Percentiles rank a stretch among this genome's conserved stretches.
phyloP scores from a whole-genome alignment of 2,888 invertebrate genomes.

The Ectemnius continuus region DNA sequence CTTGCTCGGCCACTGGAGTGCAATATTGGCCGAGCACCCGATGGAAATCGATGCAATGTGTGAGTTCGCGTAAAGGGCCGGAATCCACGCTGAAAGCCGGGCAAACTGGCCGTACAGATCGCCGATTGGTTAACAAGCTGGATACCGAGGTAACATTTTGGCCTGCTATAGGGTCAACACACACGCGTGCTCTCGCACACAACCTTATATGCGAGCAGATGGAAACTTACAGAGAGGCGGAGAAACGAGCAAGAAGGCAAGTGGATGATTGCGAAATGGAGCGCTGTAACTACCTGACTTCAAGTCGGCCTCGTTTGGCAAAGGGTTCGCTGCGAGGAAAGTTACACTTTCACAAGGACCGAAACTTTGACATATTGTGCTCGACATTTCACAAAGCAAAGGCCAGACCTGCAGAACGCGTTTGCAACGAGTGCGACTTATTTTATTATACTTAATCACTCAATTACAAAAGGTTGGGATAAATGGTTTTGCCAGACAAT shows the following conservation, averaged over 20 bases:
- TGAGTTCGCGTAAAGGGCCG: constrained; percentile 31
- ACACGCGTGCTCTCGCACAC: too few species aligned
- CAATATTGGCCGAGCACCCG: constrained; percentile 39
- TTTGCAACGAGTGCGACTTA: too few species aligned
- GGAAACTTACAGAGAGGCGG: not conserved
- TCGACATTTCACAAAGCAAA: constrained; percentile 4
- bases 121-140: constrained; percentile 65
- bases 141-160: constrained; percentile 45
- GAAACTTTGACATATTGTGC: constrained; percentile 43
- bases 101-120: constrained; percentile 58
- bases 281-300: constrained; percentile 33
- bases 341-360: constrained; percentile 30
- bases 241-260: constrained; percentile 9
- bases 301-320: constrained; percentile 51
- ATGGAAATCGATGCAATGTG: constrained; percentile 36
- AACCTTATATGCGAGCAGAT: too few species aligned
- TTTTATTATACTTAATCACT: too few species aligned
- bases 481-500: too few species aligned
- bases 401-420: not conserved
- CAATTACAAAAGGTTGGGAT: too few species aligned
- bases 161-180: constrained; percentile 21
- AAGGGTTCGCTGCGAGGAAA: constrained; percentile 19
- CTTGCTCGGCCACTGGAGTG: constrained; percentile 18
- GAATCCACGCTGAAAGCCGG: constrained; percentile 51
- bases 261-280: constrained; percentile 24